phyloP scores from a whole-genome alignment of 2,113 vertebrate species.

The Trogon surrucura region DNA sequence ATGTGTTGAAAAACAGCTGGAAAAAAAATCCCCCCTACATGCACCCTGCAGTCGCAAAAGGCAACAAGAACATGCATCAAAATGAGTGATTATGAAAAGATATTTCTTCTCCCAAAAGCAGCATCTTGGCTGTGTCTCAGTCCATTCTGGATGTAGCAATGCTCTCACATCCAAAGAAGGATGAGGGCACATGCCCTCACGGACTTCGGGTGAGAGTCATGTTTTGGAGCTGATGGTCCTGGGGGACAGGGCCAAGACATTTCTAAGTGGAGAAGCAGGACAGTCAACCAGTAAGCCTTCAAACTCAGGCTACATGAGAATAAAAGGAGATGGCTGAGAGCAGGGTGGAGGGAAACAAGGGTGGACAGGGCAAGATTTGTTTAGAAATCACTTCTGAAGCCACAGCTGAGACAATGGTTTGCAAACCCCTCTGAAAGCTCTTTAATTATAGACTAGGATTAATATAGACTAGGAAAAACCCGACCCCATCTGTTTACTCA shows the following conservation, averaged over 20 bases:
- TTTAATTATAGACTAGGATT: conserved; percentile 21
- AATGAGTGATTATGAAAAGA: neutral
- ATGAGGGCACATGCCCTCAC: neutral
- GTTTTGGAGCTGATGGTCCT: neutral
- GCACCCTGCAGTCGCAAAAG: neutral
- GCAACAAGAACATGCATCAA: neutral
- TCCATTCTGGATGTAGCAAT: neutral
- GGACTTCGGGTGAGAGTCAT: neutral
- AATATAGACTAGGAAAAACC: conserved; percentile 15
- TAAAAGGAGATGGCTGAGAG: neutral
- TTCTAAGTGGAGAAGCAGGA: neutral
- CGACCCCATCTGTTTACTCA: conserved; percentile 25
- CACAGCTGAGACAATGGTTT: neutral
- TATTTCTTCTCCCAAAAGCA: neutral
- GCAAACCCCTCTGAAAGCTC: neutral
- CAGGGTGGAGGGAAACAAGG: neutral
- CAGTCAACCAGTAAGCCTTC: neutral
- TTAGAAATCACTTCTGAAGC: neutral
- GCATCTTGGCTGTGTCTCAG: neutral
- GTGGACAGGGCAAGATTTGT: neutral
- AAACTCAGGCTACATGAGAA: rapidly evolving
- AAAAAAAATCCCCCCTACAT: neutral
- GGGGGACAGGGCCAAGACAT: rapidly evolving
- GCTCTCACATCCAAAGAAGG: neutral
- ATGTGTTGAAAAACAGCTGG: neutral